Conservation (phyloP, 2,888 invertebrate species). For the Drosophila engyochracea region DNA sequence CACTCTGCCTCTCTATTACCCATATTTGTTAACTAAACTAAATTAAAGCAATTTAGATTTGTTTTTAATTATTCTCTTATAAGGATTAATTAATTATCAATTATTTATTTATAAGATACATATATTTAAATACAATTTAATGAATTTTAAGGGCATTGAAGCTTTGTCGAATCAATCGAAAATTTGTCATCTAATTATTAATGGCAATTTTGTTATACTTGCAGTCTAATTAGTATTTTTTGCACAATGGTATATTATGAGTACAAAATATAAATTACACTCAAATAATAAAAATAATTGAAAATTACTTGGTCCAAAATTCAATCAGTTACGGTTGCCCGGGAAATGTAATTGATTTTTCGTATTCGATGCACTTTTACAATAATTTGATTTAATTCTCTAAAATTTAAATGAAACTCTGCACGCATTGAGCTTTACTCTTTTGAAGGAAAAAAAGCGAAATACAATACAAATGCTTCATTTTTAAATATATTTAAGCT, state of each 20-base stretch:
- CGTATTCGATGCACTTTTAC: neutral
- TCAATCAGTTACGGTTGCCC: slow-evolving; percentile 35
- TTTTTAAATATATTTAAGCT: slow-evolving; percentile 20
- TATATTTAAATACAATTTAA: neutral
- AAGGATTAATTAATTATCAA: too few relatives aligned
- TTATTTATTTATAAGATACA: neutral
- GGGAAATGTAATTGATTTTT: slow-evolving; percentile 32
- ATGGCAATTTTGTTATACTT: slow-evolving; percentile 26
- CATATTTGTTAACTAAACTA: neutral
- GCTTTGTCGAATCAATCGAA: too few relatives aligned
- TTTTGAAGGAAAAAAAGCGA: neutral
- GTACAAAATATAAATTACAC: slow-evolving; percentile 54
- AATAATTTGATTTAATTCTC: slow-evolving; percentile 12
- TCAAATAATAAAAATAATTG: slow-evolving; percentile 56
- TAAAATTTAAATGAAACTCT: neutral
- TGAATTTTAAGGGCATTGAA: slow-evolving; percentile 10
- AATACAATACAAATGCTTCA: slow-evolving; percentile 3
- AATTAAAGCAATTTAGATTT: neutral
- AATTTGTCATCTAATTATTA: neutral
- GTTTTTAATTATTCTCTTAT: neutral
- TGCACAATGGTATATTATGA: neutral
- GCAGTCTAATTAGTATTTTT: slow-evolving; percentile 52
- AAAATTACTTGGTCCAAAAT: slow-evolving; percentile 46
- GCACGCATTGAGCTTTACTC: neutral
- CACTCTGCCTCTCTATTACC: neutral